phyloP scores from a whole-genome alignment of 37 sponge, comb jelly and placozoan genomes.

The Axinella damicornis region DNA sequence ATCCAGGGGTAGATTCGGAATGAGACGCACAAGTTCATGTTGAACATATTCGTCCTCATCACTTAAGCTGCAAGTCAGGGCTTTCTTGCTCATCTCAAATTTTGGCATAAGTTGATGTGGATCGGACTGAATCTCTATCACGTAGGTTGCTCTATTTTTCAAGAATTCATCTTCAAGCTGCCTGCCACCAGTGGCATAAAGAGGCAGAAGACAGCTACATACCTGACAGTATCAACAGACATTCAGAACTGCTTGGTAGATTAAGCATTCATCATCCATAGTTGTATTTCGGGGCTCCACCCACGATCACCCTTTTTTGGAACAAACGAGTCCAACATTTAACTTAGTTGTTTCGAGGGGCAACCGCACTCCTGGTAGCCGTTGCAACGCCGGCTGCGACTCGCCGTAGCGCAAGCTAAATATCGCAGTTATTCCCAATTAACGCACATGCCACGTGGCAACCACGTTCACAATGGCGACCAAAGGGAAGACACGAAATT shows the following conservation, averaged over 20 bases:
- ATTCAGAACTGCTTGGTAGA: constrained; percentile 6
- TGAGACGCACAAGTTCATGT: neutral
- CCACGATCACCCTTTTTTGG: no score
- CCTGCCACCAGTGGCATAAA: constrained; percentile 5
- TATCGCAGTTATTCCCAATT: no score
- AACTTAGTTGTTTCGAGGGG: no score
- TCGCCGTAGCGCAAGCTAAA: no score
- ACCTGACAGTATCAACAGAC: constrained; percentile 18
- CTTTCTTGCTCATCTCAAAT: constrained; percentile 24
- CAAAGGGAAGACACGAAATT: no score
- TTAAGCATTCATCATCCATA: no score
- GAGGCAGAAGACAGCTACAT: constrained; percentile 15
- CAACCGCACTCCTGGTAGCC: no score
- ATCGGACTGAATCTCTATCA: constrained; percentile 15
- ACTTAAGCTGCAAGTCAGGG: neutral
- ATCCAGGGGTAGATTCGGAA: neutral
- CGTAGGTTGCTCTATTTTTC: constrained; percentile 43
- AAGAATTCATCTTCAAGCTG: constrained; percentile 44
- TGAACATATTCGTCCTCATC: neutral
- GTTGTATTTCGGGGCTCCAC: no score
- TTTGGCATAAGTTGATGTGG: neutral
- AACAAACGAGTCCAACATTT: no score
- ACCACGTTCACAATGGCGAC: no score
- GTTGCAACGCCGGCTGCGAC: no score
- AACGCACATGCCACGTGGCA: no score